Base-by-base conservation (phyloP, 2,113 vertebrate species). In the Oryzias celebensis region DNA sequence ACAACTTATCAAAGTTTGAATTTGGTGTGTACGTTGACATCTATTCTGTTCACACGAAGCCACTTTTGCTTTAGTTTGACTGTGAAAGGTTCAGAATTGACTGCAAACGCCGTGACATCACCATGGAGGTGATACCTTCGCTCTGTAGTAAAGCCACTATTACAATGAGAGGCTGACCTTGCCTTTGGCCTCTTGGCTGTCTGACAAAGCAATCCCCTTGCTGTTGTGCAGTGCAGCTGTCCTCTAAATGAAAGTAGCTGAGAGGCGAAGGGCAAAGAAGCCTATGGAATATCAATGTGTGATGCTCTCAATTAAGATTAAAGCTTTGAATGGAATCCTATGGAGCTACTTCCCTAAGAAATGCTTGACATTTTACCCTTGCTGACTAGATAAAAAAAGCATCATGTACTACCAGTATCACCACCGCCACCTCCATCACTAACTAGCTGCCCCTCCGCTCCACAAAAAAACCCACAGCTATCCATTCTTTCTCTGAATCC, bases 231-330 rank as follows among this genome's bases (percentile, higher is more conserved):
- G 86, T 74, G 81, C 70, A 75, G 79, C 83, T 75, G 87, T 87
- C 89, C 89, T 90, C 86, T 86, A 90, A 90, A 90, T 88, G 89
- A 84, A 90, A 90, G 87, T 87, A 89, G 86, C 86, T 81, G 80
- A 84, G 87, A 88, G 78, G 85, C 82, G 86, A 90, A 90, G 89
- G 89, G 89, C 87, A 89, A 85, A 83, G 75, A 86, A 82, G 86
- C 87, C 87, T 81, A 87, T 88, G 89, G 89, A 90, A 90, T 90
- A 90, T 90, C 87, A 90, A 90, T 89, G 89, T 85, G 85, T 62
- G 75, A 86, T 84, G 89, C 89, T 90, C 89, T 89, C 87, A 88
- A 87, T 90, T 89, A 90, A 89, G 89, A 90, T 90, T 88, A 90
- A 88, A 88, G 89, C 89, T 85, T 85, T 46, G 70, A 90, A 89